phyloP scores from a whole-genome alignment of 2,113 vertebrate genomes.

The Sminthopsis crassicaudata region DNA sequence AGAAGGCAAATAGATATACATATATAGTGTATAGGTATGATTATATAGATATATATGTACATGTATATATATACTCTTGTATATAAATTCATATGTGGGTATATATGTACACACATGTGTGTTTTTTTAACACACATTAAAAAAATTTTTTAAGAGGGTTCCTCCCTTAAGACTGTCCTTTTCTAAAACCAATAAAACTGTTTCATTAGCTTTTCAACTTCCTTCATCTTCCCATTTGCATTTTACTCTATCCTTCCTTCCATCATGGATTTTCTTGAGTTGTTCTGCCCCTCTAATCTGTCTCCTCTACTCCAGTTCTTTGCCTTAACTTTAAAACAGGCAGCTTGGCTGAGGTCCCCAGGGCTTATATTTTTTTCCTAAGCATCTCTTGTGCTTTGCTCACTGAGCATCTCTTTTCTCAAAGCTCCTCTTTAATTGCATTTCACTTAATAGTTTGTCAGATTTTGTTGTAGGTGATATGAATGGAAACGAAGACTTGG shows the following conservation, averaged over 20 bases:
- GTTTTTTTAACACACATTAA: no score
- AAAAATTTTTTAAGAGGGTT: neutral
- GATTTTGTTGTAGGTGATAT: conserved; percentile 64
- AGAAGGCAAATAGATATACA: no score
- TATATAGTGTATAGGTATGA: no score
- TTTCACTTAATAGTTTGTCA: conserved; percentile 50
- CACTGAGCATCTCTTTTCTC: conserved; percentile 12
- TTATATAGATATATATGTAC: no score
- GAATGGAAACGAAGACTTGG: conserved; percentile 70
- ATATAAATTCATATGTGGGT: neutral
- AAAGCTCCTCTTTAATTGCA: conserved; percentile 13
- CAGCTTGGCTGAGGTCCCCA: conserved; percentile 25
- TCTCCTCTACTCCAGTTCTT: conserved; percentile 41
- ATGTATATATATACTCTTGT: neutral
- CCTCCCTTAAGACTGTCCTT: neutral
- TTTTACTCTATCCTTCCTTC: conserved; percentile 2
- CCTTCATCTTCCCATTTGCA: neutral
- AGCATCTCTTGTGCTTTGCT: conserved; percentile 50
- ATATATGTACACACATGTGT: neutral
- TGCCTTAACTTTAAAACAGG: conserved; percentile 45
- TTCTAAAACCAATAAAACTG: neutral
- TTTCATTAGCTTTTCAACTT: neutral
- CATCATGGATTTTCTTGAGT: neutral
- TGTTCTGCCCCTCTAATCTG: conserved; percentile 36
- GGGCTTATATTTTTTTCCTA: conserved; percentile 40